Conservation (phyloP, 30 jellyfish, hydroid and myxozoan genomes). For the Aurelia aurita complex sp. Pacific region DNA sequence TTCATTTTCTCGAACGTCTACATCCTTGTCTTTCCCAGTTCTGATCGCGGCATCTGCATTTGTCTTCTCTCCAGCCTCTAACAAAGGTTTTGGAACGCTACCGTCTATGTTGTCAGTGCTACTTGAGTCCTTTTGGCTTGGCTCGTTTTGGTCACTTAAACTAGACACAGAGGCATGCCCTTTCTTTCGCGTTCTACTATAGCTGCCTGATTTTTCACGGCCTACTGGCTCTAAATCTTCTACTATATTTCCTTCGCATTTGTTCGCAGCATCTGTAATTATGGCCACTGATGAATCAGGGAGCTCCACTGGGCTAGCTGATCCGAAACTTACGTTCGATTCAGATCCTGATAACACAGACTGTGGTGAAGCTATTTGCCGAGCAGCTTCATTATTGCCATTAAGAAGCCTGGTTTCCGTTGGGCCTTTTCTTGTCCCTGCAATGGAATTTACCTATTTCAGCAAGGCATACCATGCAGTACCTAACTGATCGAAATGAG, state of each 20-base stretch:
- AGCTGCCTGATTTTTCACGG: background rate
- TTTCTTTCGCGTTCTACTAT: background rate
- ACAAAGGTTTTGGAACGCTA: too few species aligned
- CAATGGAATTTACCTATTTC: background rate
- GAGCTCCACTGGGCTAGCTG: slow-evolving; percentile 51
- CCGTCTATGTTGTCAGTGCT: too few species aligned
- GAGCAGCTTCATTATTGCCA: slow-evolving; percentile 11
- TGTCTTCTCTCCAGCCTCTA: too few species aligned
- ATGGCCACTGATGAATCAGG: slow-evolving; percentile 49
- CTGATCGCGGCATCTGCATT: too few species aligned
- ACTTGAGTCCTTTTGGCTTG: too few species aligned
- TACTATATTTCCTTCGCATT: background rate
- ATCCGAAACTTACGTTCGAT: slow-evolving; percentile 58
- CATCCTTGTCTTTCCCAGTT: background rate
- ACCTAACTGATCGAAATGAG: too few species aligned
- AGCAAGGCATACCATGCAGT: too few species aligned
- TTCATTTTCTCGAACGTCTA: background rate
- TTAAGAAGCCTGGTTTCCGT: slow-evolving; percentile 7
- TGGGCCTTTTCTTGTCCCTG: slow-evolving; percentile 7
- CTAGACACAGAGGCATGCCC: too few species aligned
- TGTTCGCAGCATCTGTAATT: background rate
- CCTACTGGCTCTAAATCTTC: background rate
- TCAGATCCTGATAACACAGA: slow-evolving; percentile 35
- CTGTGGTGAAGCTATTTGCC: slow-evolving; percentile 28
- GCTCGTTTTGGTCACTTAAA: background rate